Percentiles rank a stretch among this genome's conserved stretches.
phyloP scores from a whole-genome alignment of 2,113 vertebrate genomes.

The Cathartes aura region DNA sequence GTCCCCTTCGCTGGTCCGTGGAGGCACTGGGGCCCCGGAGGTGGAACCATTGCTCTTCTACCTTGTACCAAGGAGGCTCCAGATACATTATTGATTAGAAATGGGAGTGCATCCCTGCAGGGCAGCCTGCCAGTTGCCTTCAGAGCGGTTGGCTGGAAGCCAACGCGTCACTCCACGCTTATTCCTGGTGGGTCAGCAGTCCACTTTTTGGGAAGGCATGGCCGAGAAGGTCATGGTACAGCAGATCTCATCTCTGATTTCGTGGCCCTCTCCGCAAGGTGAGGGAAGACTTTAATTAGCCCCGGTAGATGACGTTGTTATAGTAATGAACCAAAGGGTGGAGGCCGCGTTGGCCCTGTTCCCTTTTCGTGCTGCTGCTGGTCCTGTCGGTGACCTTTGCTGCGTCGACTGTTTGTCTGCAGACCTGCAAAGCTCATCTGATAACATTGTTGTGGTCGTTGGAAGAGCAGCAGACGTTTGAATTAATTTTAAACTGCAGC shows the following conservation, averaged over 20 bases:
- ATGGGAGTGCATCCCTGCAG: background rate
- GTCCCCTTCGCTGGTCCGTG: background rate
- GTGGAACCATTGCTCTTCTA: background rate
- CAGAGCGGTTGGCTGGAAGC: background rate
- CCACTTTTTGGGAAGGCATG: background rate
- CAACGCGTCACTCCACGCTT: background rate
- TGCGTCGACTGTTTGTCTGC: background rate
- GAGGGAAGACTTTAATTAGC: background rate
- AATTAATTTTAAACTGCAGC: background rate
- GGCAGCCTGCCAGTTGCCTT: background rate
- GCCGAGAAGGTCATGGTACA: background rate
- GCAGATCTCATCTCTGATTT: background rate
- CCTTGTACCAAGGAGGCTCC: background rate
- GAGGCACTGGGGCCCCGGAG: background rate
- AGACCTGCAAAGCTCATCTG: conserved; percentile 28
- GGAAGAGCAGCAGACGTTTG: background rate
- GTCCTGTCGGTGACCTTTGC: conserved; percentile 17
- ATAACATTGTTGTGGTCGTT: background rate
- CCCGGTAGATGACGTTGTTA: background rate
- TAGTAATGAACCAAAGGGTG: background rate
- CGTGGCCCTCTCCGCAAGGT: background rate
- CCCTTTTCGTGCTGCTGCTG: background rate
- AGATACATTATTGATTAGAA: conserved; percentile 3
- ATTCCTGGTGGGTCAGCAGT: background rate
- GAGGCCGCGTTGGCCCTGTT: background rate